Evolutionary conservation across 2,888 invertebrate species (phyloP), one percentile per base, ranked within the genome.

Genomic region (Adelphocoris suturalis): DNA sequence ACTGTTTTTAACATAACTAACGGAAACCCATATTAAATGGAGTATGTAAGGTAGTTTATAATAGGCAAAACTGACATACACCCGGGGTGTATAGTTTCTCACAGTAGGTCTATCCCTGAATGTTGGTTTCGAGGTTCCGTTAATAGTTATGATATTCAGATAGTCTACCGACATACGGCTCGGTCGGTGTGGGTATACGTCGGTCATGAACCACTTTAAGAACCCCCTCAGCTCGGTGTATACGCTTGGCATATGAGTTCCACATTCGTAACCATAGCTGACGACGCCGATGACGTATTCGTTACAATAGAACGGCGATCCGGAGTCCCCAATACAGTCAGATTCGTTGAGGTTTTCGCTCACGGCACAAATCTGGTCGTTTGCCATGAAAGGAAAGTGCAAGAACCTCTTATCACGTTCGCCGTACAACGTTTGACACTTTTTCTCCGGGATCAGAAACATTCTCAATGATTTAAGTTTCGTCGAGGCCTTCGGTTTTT

Each of bases 151-250:
- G 7, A 37, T 7, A 37, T 37, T 37, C 37, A 37, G 37, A 7
- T 37, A 37, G 7, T 37, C 37, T 37, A 37, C 7, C 37, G 7
- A 37, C 37, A 37, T 37, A 7, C 7, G 2, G 2, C 12, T 23
- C 0, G 68, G 27, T 3, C 68, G 68, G 13, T 37, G 37, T 0
- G 90, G 89, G 91, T 92, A 92, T 1, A 92, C 91, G 9, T 91
- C 89, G 27, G 61, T 76, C 85, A 92, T 92, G 52, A 92, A 92
- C 92, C 92, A 92, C 13, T 90, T 90, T n/a, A 91, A 46, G 75
- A 89, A 92, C 82, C 90, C 19, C 68, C 91, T 91, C 5, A 92
- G 91, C 12, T 91, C 78, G 7, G 91, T 92, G 90, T 92, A 92
- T 28, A 92, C 91, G 13, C 91, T 91, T 0, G 92, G 92, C 12